Conservation (phyloP, 2,113 vertebrate species). For the Sciurus niger region DNA sequence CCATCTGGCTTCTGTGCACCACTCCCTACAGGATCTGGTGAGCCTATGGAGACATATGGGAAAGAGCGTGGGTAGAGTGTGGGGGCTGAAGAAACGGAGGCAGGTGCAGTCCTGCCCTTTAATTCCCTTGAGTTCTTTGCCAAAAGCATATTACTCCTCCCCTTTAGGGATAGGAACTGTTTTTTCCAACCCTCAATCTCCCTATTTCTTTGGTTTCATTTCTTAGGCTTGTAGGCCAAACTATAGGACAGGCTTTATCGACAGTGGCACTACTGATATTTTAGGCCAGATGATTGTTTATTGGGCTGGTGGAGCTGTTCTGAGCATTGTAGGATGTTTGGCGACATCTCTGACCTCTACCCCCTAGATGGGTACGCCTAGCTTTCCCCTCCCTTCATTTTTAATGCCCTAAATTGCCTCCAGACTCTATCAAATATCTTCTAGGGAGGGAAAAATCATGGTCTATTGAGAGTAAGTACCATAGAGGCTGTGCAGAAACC, state of each 20-base stretch:
- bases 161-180: neutral
- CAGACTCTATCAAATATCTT: neutral
- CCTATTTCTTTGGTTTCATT: conserved; percentile 5
- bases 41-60: conserved; percentile 67
- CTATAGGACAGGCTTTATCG: neutral
- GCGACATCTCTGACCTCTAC: neutral
- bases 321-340: neutral
- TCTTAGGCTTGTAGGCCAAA: conserved; percentile 9
- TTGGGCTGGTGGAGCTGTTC: neutral
- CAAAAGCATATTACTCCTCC: neutral
- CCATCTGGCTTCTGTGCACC: conserved; percentile 72
- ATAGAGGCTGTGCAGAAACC: neutral
- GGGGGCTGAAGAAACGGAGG: conserved; percentile 14
- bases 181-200: neutral
- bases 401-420: neutral
- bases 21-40: conserved; percentile 16
- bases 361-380: neutral
- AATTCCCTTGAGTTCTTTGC: conserved; percentile 38
- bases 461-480: neutral
- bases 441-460: neutral
- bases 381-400: neutral
- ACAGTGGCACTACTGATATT: neutral
- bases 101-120: conserved; percentile 21
- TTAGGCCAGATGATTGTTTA: neutral
- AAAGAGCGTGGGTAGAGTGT: conserved; percentile 60